Percentiles rank a stretch among this genome's conserved stretches.
These are phyloP conservation scores for Onychorhynchus coronatus DNA, from an alignment of 2,113 vertebrate genomes.

Conservation along the genomic window DNA sequence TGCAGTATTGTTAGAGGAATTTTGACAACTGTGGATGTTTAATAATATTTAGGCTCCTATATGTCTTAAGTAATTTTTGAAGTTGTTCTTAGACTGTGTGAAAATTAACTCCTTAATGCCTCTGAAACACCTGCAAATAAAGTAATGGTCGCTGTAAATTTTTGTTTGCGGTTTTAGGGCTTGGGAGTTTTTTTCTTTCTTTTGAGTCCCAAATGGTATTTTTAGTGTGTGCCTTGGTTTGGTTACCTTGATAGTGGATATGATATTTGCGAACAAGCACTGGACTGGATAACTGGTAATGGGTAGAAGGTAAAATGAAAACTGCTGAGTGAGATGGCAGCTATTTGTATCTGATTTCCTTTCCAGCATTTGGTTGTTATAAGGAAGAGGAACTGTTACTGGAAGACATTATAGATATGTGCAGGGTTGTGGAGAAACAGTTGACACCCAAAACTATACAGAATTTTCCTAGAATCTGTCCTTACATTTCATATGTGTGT, in stretches of 20 bases:
- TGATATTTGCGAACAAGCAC: not conserved
- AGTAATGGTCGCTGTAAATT: not conserved
- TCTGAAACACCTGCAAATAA: not conserved
- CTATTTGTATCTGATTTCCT: not conserved
- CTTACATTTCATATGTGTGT: not conserved
- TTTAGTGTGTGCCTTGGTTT: not conserved
- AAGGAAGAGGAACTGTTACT: not conserved
- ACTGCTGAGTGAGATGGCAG: not conserved
- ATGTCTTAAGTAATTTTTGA: not conserved
- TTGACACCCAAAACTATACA: not conserved
- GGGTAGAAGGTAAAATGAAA: not conserved
- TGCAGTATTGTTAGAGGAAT: not conserved
- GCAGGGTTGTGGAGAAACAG: not conserved
- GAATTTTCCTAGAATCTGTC: not conserved
- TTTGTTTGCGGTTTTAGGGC: not conserved
- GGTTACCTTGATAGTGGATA: not conserved
- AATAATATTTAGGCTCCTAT: not conserved
- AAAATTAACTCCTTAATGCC: not conserved
- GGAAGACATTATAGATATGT: not conserved
- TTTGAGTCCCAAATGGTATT: not conserved
- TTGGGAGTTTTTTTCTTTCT: not conserved
- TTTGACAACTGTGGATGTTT: not conserved
- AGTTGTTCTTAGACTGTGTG: not conserved
- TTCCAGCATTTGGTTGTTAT: not conserved
- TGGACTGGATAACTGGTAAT: not conserved